Conservation (phyloP, 1,140 invertebrate genomes). For the Leguminivora glycinivorella region DNA sequence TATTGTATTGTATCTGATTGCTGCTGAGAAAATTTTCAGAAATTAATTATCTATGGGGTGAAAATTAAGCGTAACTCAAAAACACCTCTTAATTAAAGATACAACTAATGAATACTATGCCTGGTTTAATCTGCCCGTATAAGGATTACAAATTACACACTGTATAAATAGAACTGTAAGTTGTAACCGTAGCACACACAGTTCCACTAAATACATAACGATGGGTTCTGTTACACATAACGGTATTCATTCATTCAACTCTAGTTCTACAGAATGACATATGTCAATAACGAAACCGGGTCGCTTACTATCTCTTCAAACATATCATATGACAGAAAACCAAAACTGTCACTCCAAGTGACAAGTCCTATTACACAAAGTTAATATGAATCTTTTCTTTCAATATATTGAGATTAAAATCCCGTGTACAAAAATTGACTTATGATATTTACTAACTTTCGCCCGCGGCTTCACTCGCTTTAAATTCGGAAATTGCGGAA, state of each 20-base stretch:
- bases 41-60: too few species aligned
- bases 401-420: background rate
- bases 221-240: background rate
- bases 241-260: background rate
- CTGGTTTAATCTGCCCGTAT: too few species aligned
- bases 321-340: background rate
- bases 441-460: background rate
- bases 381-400: background rate
- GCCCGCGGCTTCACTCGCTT: too few species aligned
- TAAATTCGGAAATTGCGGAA: too few species aligned
- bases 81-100: too few species aligned
- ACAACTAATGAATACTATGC: too few species aligned
- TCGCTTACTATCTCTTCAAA: background rate
- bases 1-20: too few species aligned
- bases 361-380: background rate
- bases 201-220: background rate
- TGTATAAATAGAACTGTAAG: background rate
- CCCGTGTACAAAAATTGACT: background rate
- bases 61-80: too few species aligned
- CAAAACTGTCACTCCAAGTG: background rate
- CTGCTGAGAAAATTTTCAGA: too few species aligned
- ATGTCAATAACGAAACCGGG: background rate
- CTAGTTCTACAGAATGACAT: background rate
- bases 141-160: too few species aligned
- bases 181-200: too few species aligned